phyloP scores from a whole-genome alignment of 2,113 vertebrate species.

The Orcinus orca region DNA sequence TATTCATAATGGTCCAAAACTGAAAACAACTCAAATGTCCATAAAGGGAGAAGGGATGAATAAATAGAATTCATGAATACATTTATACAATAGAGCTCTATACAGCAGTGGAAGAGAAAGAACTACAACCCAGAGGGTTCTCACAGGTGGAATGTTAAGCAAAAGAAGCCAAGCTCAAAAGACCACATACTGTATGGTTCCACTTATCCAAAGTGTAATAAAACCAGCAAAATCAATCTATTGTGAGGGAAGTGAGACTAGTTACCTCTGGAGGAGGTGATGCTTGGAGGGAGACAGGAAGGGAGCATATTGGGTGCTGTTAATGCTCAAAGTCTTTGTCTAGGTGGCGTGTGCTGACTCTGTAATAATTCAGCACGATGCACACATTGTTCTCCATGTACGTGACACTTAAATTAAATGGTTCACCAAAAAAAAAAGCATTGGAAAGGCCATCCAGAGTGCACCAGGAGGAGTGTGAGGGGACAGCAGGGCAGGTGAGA shows the following conservation, averaged over 20 bases:
- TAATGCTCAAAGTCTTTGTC: not conserved
- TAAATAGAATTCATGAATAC: not conserved
- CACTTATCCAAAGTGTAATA: not conserved
- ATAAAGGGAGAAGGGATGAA: not conserved
- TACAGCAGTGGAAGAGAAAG: not conserved
- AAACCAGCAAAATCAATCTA: not conserved
- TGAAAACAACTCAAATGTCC: not conserved
- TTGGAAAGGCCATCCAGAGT: not conserved
- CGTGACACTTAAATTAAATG: not conserved
- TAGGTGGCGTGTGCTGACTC: not conserved
- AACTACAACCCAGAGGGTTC: not conserved
- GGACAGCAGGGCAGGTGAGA: slow-evolving; percentile 30
- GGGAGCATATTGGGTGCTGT: accelerated
- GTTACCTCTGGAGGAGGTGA: not conserved
- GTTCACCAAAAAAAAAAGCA: not conserved
- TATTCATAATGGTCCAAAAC: not conserved
- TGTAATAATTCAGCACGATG: not conserved
- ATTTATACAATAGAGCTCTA: not conserved
- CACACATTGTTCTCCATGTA: not conserved
- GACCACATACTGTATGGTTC: not conserved
- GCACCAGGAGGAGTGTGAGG: not conserved
- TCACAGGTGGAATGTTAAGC: not conserved
- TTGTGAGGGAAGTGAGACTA: not conserved
- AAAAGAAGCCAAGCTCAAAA: not conserved
- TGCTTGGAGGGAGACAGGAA: not conserved